These are phyloP conservation scores for Thomomys bottae DNA, from an alignment of 2,113 vertebrate species.

Conservation along the genomic window DNA sequence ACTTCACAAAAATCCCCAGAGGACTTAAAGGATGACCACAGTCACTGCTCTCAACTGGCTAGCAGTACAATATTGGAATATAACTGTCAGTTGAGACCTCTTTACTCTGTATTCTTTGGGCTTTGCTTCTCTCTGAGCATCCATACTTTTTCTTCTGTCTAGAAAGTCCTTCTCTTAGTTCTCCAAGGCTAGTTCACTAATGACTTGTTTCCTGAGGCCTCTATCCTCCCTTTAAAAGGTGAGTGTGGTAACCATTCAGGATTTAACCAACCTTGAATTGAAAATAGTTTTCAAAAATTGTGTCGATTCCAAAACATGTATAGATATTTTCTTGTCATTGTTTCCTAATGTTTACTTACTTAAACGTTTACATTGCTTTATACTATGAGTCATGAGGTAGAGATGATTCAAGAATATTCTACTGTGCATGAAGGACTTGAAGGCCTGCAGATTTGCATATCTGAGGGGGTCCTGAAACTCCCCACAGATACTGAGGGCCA, in stretches of 20 bases:
- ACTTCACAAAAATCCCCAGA: neutral
- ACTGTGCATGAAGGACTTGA: neutral
- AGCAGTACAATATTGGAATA: neutral
- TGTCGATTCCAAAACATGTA: neutral
- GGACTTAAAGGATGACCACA: neutral
- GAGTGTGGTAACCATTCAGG: neutral
- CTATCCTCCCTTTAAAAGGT: neutral
- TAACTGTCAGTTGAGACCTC: neutral
- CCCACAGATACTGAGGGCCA: no score
- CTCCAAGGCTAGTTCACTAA: neutral
- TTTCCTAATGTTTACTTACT: neutral
- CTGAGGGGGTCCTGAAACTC: neutral
- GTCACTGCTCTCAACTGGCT: neutral
- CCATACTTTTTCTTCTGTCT: constrained; percentile 19
- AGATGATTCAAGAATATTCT: neutral
- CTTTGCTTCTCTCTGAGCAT: neutral
- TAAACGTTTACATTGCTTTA: neutral
- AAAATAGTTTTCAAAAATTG: neutral
- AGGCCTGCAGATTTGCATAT: neutral
- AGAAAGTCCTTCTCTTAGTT: constrained; percentile 6
- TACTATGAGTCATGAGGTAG: neutral
- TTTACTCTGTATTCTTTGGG: neutral
- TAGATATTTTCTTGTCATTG: neutral
- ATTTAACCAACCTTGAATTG: neutral
- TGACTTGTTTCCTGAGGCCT: neutral